These are phyloP conservation scores for Scelioninae gen. 1 DNA, from an alignment of 2,888 invertebrate species.

Conservation along the genomic window DNA sequence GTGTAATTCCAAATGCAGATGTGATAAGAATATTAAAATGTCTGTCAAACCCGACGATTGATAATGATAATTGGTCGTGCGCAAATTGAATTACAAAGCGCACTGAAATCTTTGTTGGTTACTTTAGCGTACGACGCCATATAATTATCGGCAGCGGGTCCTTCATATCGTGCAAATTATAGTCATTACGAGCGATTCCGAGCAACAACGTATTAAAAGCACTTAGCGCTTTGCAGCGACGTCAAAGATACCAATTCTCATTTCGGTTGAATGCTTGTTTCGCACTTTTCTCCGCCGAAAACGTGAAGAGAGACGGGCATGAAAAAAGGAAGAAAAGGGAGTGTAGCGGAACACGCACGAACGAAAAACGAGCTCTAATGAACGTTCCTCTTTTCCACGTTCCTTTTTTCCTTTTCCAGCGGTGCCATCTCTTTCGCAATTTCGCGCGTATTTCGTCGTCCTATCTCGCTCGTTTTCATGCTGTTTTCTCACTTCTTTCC, in stretches of 20 bases:
- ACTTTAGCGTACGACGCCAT: background rate
- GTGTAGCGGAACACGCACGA: constrained; percentile 46
- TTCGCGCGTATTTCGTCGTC: constrained; percentile 49
- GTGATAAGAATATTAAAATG: no score
- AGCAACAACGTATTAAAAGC: constrained; percentile 19
- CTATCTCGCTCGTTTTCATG: constrained; percentile 33
- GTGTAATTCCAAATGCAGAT: no score
- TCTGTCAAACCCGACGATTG: background rate
- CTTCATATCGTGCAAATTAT: constrained; percentile 26
- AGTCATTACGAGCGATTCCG: constrained; percentile 18
- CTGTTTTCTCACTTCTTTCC: constrained; percentile 38
- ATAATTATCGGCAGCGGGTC: constrained; percentile 16
- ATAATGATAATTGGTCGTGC: constrained; percentile 14
- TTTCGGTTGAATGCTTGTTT: constrained; percentile 44
- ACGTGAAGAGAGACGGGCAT: constrained; percentile 3
- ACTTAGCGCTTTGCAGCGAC: constrained; percentile 19
- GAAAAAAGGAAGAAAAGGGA: constrained; percentile 16
- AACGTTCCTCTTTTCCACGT: constrained; percentile 31
- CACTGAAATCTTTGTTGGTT: background rate
- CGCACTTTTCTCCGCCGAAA: constrained; percentile 35
- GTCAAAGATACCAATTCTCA: constrained; percentile 47
- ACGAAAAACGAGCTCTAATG: constrained; percentile 54
- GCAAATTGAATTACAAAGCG: constrained; percentile 44
- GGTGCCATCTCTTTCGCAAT: constrained; percentile 45
- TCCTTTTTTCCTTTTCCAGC: constrained; percentile 28